Percentiles rank a stretch among this genome's conserved stretches.
Conservation (phyloP, 2,888 invertebrate genomes). For the Drosophila prolongata region DNA sequence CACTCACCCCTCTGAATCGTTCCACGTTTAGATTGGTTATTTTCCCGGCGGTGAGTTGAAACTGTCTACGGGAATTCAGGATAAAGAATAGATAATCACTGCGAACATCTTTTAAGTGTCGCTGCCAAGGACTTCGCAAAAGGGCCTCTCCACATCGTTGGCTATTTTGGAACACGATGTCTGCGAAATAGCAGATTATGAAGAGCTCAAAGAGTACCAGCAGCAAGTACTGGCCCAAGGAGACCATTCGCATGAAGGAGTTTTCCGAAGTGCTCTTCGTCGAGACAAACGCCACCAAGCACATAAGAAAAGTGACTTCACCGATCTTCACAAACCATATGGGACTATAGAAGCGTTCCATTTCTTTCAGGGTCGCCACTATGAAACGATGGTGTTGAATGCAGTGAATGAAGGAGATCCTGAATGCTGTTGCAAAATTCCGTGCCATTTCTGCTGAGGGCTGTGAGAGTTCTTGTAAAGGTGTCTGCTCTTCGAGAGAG, state of each 20-base stretch:
- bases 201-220: constrained; percentile 78
- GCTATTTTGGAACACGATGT: constrained; percentile 74
- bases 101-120: constrained; percentile 67
- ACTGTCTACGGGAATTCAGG: constrained; percentile 61
- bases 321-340: constrained; percentile 81
- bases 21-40: constrained; percentile 74
- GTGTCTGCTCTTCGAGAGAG: constrained; percentile 50
- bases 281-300: constrained; percentile 80
- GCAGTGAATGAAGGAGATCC: constrained; percentile 67
- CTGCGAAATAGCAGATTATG: constrained; percentile 80
- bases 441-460: not conserved
- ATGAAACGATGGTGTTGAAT: constrained; percentile 81
- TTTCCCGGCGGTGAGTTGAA: constrained; percentile 78
- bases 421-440: constrained; percentile 59
- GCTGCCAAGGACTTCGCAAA: constrained; percentile 77
- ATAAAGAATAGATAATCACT: constrained; percentile 74
- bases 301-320: constrained; percentile 78
- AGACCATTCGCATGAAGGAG: constrained; percentile 73
- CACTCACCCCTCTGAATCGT: constrained; percentile 58
- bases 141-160: constrained; percentile 77
- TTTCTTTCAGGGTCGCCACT: constrained; percentile 63
- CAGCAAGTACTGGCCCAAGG: constrained; percentile 75
- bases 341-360: constrained; percentile 81
- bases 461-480: constrained; percentile 27
- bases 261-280: constrained; percentile 78